Conservation (phyloP, 2,797 vertebrate genomes). For the Hozukius guyotensis region DNA sequence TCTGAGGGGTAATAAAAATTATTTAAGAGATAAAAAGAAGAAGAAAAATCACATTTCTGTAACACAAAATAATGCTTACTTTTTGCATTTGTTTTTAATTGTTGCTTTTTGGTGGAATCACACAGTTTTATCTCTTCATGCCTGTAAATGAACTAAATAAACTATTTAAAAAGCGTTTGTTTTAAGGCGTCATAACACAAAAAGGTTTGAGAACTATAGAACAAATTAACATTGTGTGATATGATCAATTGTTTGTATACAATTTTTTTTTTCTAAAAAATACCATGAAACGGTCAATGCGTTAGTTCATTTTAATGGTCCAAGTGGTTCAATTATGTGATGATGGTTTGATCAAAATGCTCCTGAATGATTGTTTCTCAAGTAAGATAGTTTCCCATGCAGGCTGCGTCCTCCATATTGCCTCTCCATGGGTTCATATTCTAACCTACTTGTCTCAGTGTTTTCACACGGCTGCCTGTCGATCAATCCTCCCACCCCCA, state of each 20-base stretch:
- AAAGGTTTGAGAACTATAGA: background rate
- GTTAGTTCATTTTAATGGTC: background rate
- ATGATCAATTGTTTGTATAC: background rate
- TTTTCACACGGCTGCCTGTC: constrained; percentile 72
- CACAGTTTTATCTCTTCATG: background rate
- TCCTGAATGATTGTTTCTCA: background rate
- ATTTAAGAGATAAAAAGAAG: background rate
- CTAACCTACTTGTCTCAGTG: constrained; percentile 61
- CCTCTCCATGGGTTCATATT: constrained; percentile 57
- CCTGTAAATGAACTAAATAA: background rate
- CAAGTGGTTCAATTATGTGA: background rate
- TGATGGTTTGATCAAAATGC: background rate
- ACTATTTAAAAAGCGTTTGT: background rate
- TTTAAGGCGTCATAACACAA: background rate
- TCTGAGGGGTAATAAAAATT: too few relatives aligned
- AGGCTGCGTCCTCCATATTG: constrained; percentile 37
- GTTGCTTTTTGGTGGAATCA: background rate
- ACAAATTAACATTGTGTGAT: background rate
- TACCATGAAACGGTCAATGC: background rate
- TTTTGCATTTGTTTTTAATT: background rate
- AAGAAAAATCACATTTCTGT: background rate
- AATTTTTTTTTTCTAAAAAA: background rate
- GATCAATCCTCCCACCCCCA: constrained; percentile 62
- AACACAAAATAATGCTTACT: background rate
- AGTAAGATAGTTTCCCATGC: constrained; percentile 22